A percentile compares a stretch with the other conserved stretches of the same genome.
Conservation (phyloP, 2,888 invertebrate genomes). For the Tricholauxania praeusta region DNA sequence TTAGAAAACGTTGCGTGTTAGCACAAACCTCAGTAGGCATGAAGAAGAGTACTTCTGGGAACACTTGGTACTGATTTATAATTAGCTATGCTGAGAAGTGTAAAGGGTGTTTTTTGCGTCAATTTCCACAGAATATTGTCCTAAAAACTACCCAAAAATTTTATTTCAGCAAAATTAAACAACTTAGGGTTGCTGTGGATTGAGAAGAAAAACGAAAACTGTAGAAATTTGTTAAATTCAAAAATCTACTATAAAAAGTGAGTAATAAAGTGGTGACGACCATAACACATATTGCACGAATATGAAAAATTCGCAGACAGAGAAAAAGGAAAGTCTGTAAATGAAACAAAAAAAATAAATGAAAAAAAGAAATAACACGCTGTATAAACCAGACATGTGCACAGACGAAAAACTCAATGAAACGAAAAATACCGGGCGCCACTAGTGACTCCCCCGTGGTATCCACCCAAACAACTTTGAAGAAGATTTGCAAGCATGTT, state of each 20-base stretch:
- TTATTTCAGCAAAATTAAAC: too few species aligned
- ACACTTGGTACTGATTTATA: too few species aligned
- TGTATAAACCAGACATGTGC: conserved; percentile 22
- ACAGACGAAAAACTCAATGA: conserved; percentile 28
- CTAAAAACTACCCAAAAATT: too few species aligned
- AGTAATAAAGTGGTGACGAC: conserved; percentile 17
- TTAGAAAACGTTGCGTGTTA: too few species aligned
- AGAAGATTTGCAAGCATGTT: background rate
- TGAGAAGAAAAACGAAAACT: too few species aligned
- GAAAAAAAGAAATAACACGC: background rate
- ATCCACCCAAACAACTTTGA: background rate
- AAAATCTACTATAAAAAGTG: background rate
- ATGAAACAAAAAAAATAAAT: conserved; percentile 17
- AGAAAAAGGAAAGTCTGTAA: conserved; percentile 27
- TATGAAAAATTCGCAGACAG: conserved; percentile 1
- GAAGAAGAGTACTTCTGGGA: too few species aligned
- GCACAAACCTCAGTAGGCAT: too few species aligned
- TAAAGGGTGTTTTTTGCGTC: too few species aligned
- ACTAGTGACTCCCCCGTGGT: background rate
- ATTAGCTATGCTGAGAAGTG: too few species aligned
- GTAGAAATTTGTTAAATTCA: too few species aligned
- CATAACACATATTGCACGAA: background rate
- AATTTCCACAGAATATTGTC: too few species aligned
- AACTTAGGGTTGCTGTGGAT: too few species aligned
- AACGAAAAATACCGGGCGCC: conserved; percentile 35